Evolutionary conservation across 2,797 vertebrate species (phyloP), one percentile per base, ranked within the genome.

Genomic region (Fratercula arctica): DNA sequence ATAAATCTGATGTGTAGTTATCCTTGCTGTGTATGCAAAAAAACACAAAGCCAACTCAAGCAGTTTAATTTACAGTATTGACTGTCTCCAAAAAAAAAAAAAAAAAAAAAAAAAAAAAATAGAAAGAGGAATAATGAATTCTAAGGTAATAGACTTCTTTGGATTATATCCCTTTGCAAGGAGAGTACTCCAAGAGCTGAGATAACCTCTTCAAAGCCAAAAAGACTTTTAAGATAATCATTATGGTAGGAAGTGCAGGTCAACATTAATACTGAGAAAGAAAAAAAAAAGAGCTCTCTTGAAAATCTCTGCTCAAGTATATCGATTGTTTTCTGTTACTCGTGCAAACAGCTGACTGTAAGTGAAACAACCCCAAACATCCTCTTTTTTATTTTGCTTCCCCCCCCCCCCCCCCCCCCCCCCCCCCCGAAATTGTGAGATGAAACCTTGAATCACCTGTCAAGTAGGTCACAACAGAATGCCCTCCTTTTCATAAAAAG

Each of bases 1-100:
- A 98, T 98, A 98, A 98, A 98, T 98, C 98, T 98, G 97, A 98
- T 98, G 97, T 97, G 97, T 97, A 97, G 97, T 98, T 98, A 98
- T 98, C 97, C 98, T 98, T 97, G 97, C 98, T 98, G 98, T 93
- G 97, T 98, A 98, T 98, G 98, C 97, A 98, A 97, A 98, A 98
- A 96, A 95, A 9, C 94, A 97, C 95, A 97, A 98, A 98, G 97
- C 94, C 96, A 97, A 85, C 93, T 97, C 95, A 95, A 97, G 96
- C 96, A 37, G 95, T 98, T 98, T 97, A 98, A 98, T 98, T 98
- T 98, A 97, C 94, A 97, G 77, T 23, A 37, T 35, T 68, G 93
- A 88, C 61, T 95, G 57, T 90, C 60, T 37, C 16, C 5, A 16
- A 74, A 57, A 24, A n/a, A n/a, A n/a, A n/a, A n/a, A n/a, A 33